These are phyloP conservation scores for Eupristina koningsbergeri DNA, from an alignment of 1,140 invertebrate species.

Conservation along the genomic window DNA sequence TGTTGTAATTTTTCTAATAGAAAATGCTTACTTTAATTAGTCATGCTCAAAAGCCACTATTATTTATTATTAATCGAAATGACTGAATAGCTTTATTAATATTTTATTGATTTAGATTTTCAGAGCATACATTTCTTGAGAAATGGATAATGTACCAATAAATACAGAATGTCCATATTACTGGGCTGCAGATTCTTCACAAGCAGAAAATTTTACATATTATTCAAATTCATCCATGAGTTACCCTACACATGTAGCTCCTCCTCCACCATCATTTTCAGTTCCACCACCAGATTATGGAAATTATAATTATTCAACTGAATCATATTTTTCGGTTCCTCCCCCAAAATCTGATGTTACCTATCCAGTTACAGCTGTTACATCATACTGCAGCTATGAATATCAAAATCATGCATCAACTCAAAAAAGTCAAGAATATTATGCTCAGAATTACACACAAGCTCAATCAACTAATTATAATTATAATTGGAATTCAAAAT, in stretches of 20 bases:
- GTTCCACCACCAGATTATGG: conserved; percentile 58
- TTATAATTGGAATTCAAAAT: conserved; percentile 53
- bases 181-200: conserved; percentile 56
- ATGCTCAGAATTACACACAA: conserved; percentile 47
- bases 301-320: conserved; percentile 49
- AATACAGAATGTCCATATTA: conserved; percentile 57
- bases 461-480: conserved; percentile 46
- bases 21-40: neutral
- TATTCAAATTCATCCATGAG: conserved; percentile 51
- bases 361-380: conserved; percentile 26
- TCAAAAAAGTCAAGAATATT: conserved; percentile 47
- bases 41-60: neutral
- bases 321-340: conserved; percentile 57
- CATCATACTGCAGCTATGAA: conserved; percentile 44
- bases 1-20: neutral
- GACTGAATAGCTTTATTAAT: neutral
- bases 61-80: neutral
- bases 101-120: conserved; percentile 23
- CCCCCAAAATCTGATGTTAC: conserved; percentile 41
- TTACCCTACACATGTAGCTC: conserved; percentile 58
- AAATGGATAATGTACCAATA: conserved; percentile 59
- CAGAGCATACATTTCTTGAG: conserved; percentile 23
- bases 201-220: conserved; percentile 56
- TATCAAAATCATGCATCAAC: conserved; percentile 49
- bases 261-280: conserved; percentile 51